Evolutionary conservation across 64 coral and sea anemone genomes (phyloP).

Genomic region (Anthopleura sola): DNA sequence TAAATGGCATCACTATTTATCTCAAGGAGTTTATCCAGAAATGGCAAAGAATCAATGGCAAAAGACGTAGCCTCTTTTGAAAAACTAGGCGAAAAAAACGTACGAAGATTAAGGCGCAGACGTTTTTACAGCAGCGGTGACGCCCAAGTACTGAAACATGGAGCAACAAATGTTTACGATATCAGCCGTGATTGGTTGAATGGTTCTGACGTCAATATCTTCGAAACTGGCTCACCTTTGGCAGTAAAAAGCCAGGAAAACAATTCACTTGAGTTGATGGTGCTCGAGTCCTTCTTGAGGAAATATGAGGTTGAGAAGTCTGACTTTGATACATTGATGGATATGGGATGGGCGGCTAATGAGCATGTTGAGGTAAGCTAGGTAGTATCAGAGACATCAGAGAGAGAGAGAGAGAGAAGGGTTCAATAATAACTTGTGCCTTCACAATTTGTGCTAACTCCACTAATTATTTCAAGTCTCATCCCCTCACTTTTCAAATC

Average conservation of each 20-base stretch:
- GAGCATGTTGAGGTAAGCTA: neutral
- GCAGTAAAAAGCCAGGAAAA: neutral
- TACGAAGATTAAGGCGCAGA: too few relatives aligned
- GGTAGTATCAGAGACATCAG: neutral
- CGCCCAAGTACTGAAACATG: neutral
- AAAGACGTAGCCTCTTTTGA: neutral
- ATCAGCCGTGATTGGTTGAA: neutral
- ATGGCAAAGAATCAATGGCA: neutral
- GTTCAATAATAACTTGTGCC: too few relatives aligned
- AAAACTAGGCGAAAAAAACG: neutral
- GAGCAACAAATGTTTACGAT: neutral
- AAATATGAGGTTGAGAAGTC: neutral
- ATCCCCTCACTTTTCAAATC: too few relatives aligned
- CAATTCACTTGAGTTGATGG: neutral
- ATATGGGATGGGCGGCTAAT: neutral
- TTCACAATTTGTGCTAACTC: too few relatives aligned
- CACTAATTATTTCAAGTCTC: too few relatives aligned
- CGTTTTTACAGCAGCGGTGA: neutral
- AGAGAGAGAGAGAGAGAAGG: too few relatives aligned
- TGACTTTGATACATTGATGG: neutral
- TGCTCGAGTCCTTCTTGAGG: neutral
- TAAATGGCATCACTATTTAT: neutral
- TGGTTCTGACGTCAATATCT: neutral
- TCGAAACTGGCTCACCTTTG: neutral
- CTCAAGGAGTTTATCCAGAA: too few relatives aligned